phyloP scores from a whole-genome alignment of 2,888 invertebrate species.

The Carpatolechia fugitivella region DNA sequence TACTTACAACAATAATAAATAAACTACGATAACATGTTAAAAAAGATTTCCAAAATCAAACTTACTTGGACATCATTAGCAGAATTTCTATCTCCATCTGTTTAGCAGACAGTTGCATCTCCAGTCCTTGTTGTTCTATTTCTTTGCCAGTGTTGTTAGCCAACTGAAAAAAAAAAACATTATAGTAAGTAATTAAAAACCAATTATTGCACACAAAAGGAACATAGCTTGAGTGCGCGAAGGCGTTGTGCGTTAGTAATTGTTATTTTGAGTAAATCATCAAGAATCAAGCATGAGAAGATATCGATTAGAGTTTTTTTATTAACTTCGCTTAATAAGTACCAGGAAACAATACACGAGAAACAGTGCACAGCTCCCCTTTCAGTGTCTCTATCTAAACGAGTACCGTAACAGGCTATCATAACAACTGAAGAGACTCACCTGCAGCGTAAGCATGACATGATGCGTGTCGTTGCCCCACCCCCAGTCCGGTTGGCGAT shows the following conservation, averaged over 20 bases:
- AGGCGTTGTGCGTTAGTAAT: no score
- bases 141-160: slow-evolving; percentile 80
- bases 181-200: no score
- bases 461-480: slow-evolving; percentile 93
- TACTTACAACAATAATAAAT: not conserved
- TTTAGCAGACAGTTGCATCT: slow-evolving; percentile 88
- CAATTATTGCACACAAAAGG: no score
- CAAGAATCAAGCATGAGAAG: no score
- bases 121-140: slow-evolving; percentile 80
- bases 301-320: no score
- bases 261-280: no score
- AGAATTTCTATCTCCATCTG: slow-evolving; percentile 94
- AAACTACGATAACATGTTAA: not conserved
- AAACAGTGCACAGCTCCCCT: no score
- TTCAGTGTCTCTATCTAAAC: no score
- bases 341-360: no score
- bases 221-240: no score
- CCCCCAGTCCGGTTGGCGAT: slow-evolving; percentile 87
- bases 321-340: not conserved
- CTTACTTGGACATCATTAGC: slow-evolving; percentile 88
- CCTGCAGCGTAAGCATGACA: slow-evolving; percentile 88
- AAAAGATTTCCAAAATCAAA: slow-evolving; percentile 11
- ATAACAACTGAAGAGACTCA: slow-evolving; percentile 39
- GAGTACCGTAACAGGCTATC: no score
- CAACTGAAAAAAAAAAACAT: slow-evolving; percentile 44